Conservation (phyloP, 2,888 invertebrate genomes). For the Cinara cedri region DNA sequence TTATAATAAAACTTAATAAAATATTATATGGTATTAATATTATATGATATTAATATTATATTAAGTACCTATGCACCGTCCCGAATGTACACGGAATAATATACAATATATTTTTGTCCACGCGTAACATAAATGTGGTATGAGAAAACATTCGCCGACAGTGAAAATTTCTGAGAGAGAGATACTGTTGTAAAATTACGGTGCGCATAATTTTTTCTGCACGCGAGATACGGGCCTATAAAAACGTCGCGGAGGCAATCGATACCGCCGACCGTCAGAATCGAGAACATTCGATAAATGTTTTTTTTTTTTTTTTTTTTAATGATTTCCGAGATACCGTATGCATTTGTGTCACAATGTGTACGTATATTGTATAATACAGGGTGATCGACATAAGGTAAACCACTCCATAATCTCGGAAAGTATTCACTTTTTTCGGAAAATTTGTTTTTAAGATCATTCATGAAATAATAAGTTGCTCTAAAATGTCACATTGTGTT, state of each 20-base stretch:
- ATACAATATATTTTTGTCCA: not conserved
- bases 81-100: too few species aligned
- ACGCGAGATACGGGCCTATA: not conserved
- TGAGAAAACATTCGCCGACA: not conserved
- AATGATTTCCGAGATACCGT: not conserved
- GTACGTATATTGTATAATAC: not conserved
- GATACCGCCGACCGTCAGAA: slow-evolving; percentile 11
- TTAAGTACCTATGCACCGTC: too few species aligned
- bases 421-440: too few species aligned
- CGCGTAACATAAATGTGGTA: too few species aligned
- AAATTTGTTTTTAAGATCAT: too few species aligned
- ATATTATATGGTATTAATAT: not conserved
- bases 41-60: too few species aligned
- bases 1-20: not conserved
- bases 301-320: not conserved
- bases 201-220: not conserved
- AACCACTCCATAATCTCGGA: too few species aligned
- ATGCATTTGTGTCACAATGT: too few species aligned
- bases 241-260: slow-evolving; percentile 8
- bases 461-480: too few species aligned
- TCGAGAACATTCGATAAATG: not conserved
- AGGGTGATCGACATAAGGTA: too few species aligned
- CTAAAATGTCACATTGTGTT: too few species aligned
- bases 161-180: slow-evolving; percentile 4
- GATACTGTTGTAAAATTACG: slow-evolving; percentile 3